Evolutionary conservation across 2,888 invertebrate genomes (phyloP).

Genomic region (Empis livida): DNA sequence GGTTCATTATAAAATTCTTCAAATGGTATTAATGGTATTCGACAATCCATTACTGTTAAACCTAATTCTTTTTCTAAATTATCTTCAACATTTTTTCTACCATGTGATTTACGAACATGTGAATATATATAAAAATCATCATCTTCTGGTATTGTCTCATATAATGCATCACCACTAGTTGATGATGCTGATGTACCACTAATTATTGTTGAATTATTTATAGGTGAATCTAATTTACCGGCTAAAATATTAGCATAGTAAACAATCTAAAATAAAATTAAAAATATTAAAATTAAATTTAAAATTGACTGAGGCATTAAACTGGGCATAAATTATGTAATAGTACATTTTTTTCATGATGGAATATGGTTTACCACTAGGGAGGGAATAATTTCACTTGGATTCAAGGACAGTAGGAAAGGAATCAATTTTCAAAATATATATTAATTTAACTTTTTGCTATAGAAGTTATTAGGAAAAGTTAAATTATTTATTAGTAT

Average conservation of each 20-base stretch:
- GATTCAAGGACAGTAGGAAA: too few species aligned
- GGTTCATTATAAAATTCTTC: slow-evolving; percentile 92
- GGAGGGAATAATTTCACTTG: too few species aligned
- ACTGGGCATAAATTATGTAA: too few species aligned
- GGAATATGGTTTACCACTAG: too few species aligned
- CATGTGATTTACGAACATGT: slow-evolving; percentile 22
- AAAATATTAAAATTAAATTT: neutral
- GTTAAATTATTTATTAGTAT: too few species aligned
- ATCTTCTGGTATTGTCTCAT: slow-evolving; percentile 16
- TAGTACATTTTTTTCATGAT: too few species aligned
- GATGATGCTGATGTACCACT: slow-evolving; percentile 33
- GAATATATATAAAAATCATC: slow-evolving; percentile 32
- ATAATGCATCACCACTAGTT: slow-evolving; percentile 9
- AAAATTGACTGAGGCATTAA: too few species aligned
- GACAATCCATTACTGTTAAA: slow-evolving; percentile 49
- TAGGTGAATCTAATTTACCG: slow-evolving; percentile 58
- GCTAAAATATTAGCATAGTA: slow-evolving; percentile 82
- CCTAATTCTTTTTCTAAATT: slow-evolving; percentile 53
- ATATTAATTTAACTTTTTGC: too few species aligned
- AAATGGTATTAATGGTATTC: slow-evolving; percentile 70
- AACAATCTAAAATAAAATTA: slow-evolving; percentile 44
- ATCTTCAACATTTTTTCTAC: slow-evolving; percentile 35
- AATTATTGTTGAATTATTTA: slow-evolving; percentile 41
- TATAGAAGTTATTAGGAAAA: too few species aligned
- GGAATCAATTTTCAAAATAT: too few species aligned